Evolutionary conservation across 2,888 invertebrate species (phyloP), one percentile per base, ranked within the genome.

Genomic region (Lepetodrilus schrolli): DNA sequence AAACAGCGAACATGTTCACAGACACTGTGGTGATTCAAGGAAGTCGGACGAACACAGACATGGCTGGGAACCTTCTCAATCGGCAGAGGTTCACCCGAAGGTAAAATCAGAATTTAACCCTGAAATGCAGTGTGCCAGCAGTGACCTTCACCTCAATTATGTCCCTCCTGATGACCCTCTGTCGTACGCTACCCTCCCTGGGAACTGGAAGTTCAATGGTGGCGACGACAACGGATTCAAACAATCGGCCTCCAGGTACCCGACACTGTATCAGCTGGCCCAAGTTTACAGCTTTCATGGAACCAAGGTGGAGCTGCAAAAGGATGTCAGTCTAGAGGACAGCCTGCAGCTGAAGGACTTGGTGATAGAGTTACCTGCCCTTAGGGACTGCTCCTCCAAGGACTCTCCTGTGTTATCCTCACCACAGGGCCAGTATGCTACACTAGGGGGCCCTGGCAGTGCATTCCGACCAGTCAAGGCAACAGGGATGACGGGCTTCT

Each of bases 361-460:
- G 21, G 50, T 48, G 20, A n/a, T 70, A 10, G 30, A 70, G 34
- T 36, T 70, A 5, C 70, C 50, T 30, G 8, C 30, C 1, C 34
- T 48, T 13, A 17, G 37, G 4, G 49, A 49, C 30, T 21, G 43
- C 1, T 4, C 72, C 0, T 23, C 30, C 5, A 26, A 36, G 10
- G 48, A 49, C 10, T 23, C 49, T 1, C 4, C 21, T 1, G 13
- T 47, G 1, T 26, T 7, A n/a, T 48, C 37, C 43, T 66, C 70
- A 21, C 82, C 82, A 7, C 78, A 84, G 70, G 84, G 84, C 2
- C 78, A 76, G 43, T 79, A 80, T 23, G 79, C 82, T 20, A 78
- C 79, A 65, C 74, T 86, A 2, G 85, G 85, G n/a, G 83, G 84
- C 17, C 84, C 84, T 8, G 84, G 83, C 17, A 84, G 84, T 74